Evolutionary conservation across 2,113 vertebrate genomes (phyloP).

Genomic region (Cyanistes caeruleus): DNA sequence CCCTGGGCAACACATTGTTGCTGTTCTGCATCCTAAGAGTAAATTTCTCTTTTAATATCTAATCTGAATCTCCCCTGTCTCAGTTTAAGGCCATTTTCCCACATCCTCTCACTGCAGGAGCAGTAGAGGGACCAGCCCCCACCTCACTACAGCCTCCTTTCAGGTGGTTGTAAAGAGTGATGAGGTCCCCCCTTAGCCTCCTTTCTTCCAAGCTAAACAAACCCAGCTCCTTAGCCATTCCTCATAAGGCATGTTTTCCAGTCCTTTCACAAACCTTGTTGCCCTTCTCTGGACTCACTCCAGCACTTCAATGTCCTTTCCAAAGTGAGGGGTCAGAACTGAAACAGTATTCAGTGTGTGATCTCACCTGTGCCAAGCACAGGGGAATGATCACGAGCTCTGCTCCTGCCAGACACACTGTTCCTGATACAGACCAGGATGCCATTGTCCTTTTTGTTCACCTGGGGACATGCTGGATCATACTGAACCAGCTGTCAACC

Average conservation of each 20-base stretch:
- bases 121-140: background rate
- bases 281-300: background rate
- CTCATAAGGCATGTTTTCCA: background rate
- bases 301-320: background rate
- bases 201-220: background rate
- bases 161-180: accelerated
- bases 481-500: too few relatives aligned
- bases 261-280: background rate
- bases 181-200: background rate
- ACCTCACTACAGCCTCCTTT: background rate
- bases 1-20: too few relatives aligned
- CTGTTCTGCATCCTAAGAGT: background rate
- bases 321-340: background rate
- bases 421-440: background rate
- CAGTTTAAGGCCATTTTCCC: background rate
- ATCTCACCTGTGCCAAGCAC: background rate
- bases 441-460: background rate
- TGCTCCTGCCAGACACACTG: background rate
- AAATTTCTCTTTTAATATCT: background rate
- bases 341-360: too few relatives aligned
- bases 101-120: background rate
- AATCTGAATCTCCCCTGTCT: background rate
- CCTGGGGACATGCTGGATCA: background rate
- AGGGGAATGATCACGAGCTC: background rate
- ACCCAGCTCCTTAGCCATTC: background rate